These are phyloP conservation scores for Cirrhinus mrigala DNA, from an alignment of 2,797 vertebrate species.

Conservation along the genomic window DNA sequence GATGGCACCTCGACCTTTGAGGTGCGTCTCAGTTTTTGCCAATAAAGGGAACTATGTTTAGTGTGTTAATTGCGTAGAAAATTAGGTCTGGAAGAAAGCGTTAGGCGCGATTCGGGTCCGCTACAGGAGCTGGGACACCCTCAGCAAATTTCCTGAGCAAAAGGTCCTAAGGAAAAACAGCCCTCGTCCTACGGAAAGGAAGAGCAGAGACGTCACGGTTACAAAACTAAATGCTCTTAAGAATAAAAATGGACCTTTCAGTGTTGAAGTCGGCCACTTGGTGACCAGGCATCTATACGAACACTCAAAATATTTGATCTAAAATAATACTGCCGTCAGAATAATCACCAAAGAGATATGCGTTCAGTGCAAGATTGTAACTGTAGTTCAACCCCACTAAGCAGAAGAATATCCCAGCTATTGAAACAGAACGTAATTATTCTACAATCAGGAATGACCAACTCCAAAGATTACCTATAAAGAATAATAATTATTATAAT, in stretches of 20 bases:
- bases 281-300: slow-evolving; percentile 62
- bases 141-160: slow-evolving; percentile 76
- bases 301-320: slow-evolving; percentile 65
- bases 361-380: slow-evolving; percentile 68
- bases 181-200: slow-evolving; percentile 61
- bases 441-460: slow-evolving; percentile 60
- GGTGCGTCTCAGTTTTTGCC: slow-evolving; percentile 46
- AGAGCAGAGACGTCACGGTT: slow-evolving; percentile 54
- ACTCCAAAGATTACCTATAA: slow-evolving; percentile 46
- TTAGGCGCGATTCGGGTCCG: slow-evolving; percentile 19
- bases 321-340: slow-evolving; percentile 76
- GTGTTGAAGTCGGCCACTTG: slow-evolving; percentile 57
- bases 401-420: slow-evolving; percentile 62
- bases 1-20: slow-evolving; percentile 54
- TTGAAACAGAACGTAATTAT: slow-evolving; percentile 47
- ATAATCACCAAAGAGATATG: slow-evolving; percentile 63
- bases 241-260: slow-evolving; percentile 49
- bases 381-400: slow-evolving; percentile 64
- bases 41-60: slow-evolving; percentile 60
- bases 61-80: slow-evolving; percentile 73
- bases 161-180: slow-evolving; percentile 65
- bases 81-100: slow-evolving; percentile 33
- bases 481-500: slow-evolving; percentile 33
- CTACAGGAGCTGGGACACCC: slow-evolving; percentile 65
- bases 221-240: slow-evolving; percentile 64